These are phyloP conservation scores for Lucilia cuprina DNA, from an alignment of 1,140 invertebrate species.

Conservation along the genomic window DNA sequence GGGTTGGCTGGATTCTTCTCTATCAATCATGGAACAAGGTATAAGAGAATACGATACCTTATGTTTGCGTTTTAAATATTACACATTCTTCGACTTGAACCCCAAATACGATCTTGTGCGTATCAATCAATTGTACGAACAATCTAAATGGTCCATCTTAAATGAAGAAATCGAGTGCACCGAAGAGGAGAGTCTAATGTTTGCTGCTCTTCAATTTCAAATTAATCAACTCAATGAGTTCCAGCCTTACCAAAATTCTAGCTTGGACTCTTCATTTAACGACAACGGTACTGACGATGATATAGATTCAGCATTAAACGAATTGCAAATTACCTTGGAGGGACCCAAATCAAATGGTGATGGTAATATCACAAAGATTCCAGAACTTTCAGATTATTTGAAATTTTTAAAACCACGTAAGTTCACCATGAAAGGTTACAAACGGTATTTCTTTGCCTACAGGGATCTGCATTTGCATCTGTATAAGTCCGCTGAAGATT, in stretches of 20 bases:
- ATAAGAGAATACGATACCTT: constrained; percentile 92
- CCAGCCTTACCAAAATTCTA: constrained; percentile 65
- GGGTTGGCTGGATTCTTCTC: constrained; percentile 95
- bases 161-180: constrained; percentile 99
- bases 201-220: constrained; percentile 97
- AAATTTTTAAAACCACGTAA: constrained; percentile 89
- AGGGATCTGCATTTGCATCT: constrained; percentile 74
- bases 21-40: constrained; percentile 99
- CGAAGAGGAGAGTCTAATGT: constrained; percentile 98
- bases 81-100: constrained; percentile 93
- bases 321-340: constrained; percentile 86
- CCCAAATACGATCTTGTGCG: constrained; percentile 92
- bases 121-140: constrained; percentile 99
- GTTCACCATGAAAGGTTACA: constrained; percentile 89
- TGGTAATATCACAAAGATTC: constrained; percentile 85
- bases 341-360: constrained; percentile 70
- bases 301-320: constrained; percentile 89
- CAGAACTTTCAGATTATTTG: constrained; percentile 87
- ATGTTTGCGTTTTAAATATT: constrained; percentile 87
- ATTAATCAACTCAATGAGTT: constrained; percentile 86
- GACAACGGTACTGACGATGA: constrained; percentile 71
- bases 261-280: constrained; percentile 61
- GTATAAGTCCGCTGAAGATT: constrained; percentile 72
- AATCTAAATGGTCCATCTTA: constrained; percentile 97
- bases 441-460: constrained; percentile 88